phyloP scores from a whole-genome alignment of 2,797 vertebrate species.

The Enteromius paludinosus region DNA sequence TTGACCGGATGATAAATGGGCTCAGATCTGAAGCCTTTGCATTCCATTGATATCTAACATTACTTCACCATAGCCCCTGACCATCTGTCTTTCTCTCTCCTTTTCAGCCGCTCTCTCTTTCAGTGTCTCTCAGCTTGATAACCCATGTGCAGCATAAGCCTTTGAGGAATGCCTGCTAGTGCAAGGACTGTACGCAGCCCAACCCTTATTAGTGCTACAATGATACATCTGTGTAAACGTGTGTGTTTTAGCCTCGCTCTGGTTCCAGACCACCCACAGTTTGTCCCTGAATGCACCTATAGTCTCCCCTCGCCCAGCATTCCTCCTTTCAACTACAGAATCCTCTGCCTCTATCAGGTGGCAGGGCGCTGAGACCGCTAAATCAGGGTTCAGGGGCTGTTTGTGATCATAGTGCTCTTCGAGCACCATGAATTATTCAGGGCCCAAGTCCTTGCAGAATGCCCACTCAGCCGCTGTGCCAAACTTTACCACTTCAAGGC shows the following conservation, averaged over 20 bases:
- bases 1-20: slow-evolving; percentile 29
- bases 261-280: slow-evolving; percentile 48
- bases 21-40: slow-evolving; percentile 1
- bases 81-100: slow-evolving; percentile 30
- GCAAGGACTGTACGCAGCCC: slow-evolving; percentile 18
- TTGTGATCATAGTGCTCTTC: slow-evolving; percentile 26
- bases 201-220: slow-evolving; percentile 49
- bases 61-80: slow-evolving; percentile 13
- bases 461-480: slow-evolving; percentile 24
- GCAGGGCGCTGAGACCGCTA: slow-evolving; percentile 7
- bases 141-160: slow-evolving; percentile 30
- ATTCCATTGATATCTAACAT: slow-evolving; percentile 41
- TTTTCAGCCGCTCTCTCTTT: slow-evolving; percentile 6
- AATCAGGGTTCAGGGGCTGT: slow-evolving; percentile 25
- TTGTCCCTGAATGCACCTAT: slow-evolving; percentile 37
- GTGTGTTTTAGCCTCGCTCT: slow-evolving; percentile 36
- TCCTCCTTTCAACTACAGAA: slow-evolving; percentile 17
- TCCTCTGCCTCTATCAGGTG: slow-evolving; percentile 25
- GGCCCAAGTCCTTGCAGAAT: slow-evolving; percentile 35
- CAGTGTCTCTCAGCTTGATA: slow-evolving; percentile 37
- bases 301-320: slow-evolving; percentile 1
- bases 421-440: slow-evolving; percentile 60
- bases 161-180: slow-evolving; percentile 41
- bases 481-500: slow-evolving; percentile 35
- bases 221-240: slow-evolving; percentile 31